A percentile compares a stretch with the other conserved stretches of the same genome.
Conservation (phyloP, 2,888 invertebrate genomes). For the Pristionchus japonicus region DNA sequence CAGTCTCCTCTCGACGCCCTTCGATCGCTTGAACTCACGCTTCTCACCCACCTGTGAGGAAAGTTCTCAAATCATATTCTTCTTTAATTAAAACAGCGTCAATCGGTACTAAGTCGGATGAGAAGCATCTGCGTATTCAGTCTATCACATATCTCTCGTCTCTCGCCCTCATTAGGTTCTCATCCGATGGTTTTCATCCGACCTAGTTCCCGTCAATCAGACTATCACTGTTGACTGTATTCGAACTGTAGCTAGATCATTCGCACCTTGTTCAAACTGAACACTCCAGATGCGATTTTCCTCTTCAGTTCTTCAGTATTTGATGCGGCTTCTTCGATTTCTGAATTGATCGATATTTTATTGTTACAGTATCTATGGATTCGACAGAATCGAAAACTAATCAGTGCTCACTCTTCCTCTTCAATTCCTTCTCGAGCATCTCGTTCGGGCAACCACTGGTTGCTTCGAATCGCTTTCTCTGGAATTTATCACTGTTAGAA, state of each 20-base stretch:
- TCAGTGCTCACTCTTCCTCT: neutral
- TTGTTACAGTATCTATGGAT: too few relatives aligned
- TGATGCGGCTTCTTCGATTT: constrained; percentile 52
- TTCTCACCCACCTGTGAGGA: constrained; percentile 40
- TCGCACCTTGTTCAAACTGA: constrained; percentile 55
- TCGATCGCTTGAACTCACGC: constrained; percentile 40
- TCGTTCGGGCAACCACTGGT: neutral
- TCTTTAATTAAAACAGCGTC: too few relatives aligned
- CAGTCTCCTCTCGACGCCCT: neutral
- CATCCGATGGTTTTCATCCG: too few relatives aligned
- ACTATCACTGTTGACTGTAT: too few relatives aligned
- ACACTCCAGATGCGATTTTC: constrained; percentile 57
- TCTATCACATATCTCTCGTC: too few relatives aligned
- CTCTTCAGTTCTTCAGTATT: constrained; percentile 57
- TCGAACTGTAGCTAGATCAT: too few relatives aligned
- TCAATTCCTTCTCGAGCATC: neutral
- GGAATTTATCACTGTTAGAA: neutral
- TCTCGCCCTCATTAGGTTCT: too few relatives aligned
- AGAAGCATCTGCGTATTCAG: too few relatives aligned
- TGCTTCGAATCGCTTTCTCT: constrained; percentile 20
- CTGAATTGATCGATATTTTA: constrained; percentile 33
- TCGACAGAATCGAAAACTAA: neutral
- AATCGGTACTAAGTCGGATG: too few relatives aligned
- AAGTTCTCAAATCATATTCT: too few relatives aligned
- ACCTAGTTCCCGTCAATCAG: too few relatives aligned